Conservation (phyloP, 1,140 invertebrate genomes). For the Temnothorax nylanderi region DNA sequence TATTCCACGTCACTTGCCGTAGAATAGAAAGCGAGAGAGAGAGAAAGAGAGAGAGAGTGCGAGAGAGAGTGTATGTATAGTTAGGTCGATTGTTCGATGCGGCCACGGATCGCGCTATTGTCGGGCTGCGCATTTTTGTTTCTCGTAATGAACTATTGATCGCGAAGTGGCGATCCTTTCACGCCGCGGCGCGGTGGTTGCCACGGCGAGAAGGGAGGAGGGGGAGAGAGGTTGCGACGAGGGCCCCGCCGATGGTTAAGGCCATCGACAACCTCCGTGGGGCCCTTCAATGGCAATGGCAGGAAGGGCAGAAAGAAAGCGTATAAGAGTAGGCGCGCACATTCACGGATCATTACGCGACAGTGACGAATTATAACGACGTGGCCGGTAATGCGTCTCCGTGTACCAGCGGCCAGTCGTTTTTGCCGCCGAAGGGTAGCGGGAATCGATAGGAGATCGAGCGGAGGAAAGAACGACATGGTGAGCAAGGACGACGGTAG, state of each 20-base stretch:
- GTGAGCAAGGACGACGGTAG: constrained; percentile 10
- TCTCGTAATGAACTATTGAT: constrained; percentile 81
- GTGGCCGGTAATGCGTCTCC: constrained; percentile 75
- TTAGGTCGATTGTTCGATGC: constrained; percentile 70
- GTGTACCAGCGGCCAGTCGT: constrained; percentile 63
- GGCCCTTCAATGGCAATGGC: constrained; percentile 52
- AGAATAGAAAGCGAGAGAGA: background rate
- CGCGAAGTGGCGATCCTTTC: constrained; percentile 75
- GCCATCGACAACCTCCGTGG: constrained; percentile 49
- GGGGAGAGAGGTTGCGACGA: background rate
- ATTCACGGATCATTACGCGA: constrained; percentile 78
- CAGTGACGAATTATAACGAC: constrained; percentile 79
- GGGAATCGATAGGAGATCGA: constrained; percentile 72
- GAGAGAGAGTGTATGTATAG: constrained; percentile 57
- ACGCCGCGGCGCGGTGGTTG: constrained; percentile 49
- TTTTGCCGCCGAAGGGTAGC: constrained; percentile 68
- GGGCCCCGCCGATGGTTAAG: constrained; percentile 19
- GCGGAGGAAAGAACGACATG: constrained; percentile 13
- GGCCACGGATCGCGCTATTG: constrained; percentile 69
- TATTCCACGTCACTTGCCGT: constrained; percentile 27
- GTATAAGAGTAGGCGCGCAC: constrained; percentile 61
- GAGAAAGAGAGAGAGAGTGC: background rate
- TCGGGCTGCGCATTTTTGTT: constrained; percentile 77
- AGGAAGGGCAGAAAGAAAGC: constrained; percentile 40
- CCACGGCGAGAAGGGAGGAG: background rate